Evolutionary conservation across 2,888 invertebrate genomes (phyloP), one percentile per base, ranked within the genome.

Genomic region (Temnothorax unifasciatus): DNA sequence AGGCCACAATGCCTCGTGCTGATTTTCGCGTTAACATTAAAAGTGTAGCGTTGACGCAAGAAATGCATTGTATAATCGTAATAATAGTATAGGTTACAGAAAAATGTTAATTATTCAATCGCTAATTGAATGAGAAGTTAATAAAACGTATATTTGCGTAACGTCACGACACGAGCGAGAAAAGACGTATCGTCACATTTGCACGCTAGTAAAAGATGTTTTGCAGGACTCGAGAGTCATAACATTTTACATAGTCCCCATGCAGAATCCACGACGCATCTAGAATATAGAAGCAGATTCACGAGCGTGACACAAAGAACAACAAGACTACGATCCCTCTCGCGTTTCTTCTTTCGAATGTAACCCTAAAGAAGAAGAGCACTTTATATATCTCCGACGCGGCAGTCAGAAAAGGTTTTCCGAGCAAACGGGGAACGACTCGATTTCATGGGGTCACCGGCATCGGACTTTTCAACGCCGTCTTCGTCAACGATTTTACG

Each of bases 401-500:
- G 79, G 64, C 50, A 69, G 83, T 74, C 77, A 79, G 85, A 84
- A 81, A 84, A 86, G 85, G 81, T 75, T 86, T 85, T 69, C 63
- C 82, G 47, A 76, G 61, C 61, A 76, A 85, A 77, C 81, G 59
- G 69, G 52, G 57, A 66, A 68, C 74, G 82, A 69, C 74, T 87
- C 69, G 84, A 71, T 66, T 87, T 86, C 69, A 79, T 69, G 71
- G 82, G 83, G 75, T 81, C 77, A 66, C 50, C 83, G 44, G 57
- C n/a, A 34, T 25, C 50, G 38, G 59, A 59, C 61, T 82, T 90
- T 90, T 90, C 90, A 86, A 66, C 89, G 52, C 74, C 38, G 73
- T 66, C 83, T 34, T 68, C 81, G 82, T 81, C 73, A 25, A 34
- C 59, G 71, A 83, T 77, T 89, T 82, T 84, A 87, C 83, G 89